Evolutionary conservation across 2,888 invertebrate genomes (phyloP), one percentile per base, ranked within the genome.

Genomic region (Chrysomela aeneicollis): DNA sequence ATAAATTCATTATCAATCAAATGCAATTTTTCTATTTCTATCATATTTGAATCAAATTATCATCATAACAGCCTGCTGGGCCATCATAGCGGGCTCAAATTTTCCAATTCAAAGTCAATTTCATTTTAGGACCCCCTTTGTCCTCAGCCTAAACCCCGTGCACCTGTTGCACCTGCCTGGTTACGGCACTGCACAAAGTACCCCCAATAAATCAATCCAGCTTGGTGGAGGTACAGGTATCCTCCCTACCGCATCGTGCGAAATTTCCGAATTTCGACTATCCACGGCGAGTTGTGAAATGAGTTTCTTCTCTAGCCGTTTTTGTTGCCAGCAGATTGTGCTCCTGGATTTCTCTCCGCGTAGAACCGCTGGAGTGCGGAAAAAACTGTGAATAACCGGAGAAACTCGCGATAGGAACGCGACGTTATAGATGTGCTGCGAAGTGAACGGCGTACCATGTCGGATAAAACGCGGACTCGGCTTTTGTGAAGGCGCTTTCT

Each of bases 401-500:
- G 68, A 68, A 68, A 68, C 66, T 66, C 64, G 61, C 47, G 59
- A 42, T 63, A 59, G 52, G 32, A 51, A 63, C 54, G 61, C 61
- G n/a, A 52, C 58, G 60, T 61, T 63, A 58, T 67, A 61, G 66
- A 55, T 60, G 59, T 59, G 55, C 52, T 59, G 59, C 52, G 61
- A 66, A 68, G 68, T 68, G 69, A 69, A 69, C 66, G 69, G 69
- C 65, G 22, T 32, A 26, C 18, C 42, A 53, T 17, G 57, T 30
- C 26, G 49, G 32, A 54, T 57, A 57, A 57, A 26, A 57, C n/a
- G 57, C 57, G 57, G 55, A 57, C 57, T 57, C 26, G 59, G 61
- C 64, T 70, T 72, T 73, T 73, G 71, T 73, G 70, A 71, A 74
- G 71, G 70, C 75, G 76, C 77, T 77, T 77, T 76, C 77, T 77